These are phyloP conservation scores for Tragopan temminckii DNA, from an alignment of 2,797 vertebrate genomes.

Conservation along the genomic window DNA sequence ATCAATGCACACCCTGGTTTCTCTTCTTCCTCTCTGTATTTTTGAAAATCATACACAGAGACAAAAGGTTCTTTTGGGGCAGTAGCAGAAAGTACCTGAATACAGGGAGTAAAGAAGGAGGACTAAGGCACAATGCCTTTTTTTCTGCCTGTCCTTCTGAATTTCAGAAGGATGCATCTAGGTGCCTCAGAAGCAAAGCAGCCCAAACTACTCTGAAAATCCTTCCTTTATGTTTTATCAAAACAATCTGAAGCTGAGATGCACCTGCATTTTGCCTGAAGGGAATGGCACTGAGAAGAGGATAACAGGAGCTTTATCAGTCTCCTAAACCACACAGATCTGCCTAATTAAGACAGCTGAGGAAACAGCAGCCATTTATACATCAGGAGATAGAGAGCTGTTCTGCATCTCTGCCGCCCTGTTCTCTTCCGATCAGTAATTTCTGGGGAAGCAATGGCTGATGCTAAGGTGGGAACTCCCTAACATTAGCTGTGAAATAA, in stretches of 20 bases:
- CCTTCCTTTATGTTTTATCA: background rate
- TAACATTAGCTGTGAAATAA: background rate
- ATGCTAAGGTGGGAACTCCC: background rate
- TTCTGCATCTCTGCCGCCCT: background rate
- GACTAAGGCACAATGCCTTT: background rate
- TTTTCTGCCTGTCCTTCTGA: background rate
- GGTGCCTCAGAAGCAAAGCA: background rate
- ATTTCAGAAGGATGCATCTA: background rate
- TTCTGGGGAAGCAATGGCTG: background rate
- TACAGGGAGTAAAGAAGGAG: background rate
- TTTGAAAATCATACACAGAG: background rate
- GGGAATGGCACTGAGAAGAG: background rate
- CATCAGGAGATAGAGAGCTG: background rate
- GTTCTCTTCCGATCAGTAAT: background rate
- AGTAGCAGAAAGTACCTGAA: background rate
- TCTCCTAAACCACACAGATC: background rate
- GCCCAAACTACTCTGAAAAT: background rate
- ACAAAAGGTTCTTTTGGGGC: background rate
- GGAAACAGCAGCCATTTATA: background rate
- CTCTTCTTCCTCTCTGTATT: background rate
- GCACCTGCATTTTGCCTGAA: constrained; percentile 18
- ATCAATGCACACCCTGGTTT: background rate
- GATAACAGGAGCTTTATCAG: background rate
- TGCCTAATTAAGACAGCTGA: background rate
- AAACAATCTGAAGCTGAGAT: background rate